A percentile compares a stretch with the other conserved stretches of the same genome.
Conservation (phyloP, 2,888 invertebrate genomes). For the Mythimna lalbum region DNA sequence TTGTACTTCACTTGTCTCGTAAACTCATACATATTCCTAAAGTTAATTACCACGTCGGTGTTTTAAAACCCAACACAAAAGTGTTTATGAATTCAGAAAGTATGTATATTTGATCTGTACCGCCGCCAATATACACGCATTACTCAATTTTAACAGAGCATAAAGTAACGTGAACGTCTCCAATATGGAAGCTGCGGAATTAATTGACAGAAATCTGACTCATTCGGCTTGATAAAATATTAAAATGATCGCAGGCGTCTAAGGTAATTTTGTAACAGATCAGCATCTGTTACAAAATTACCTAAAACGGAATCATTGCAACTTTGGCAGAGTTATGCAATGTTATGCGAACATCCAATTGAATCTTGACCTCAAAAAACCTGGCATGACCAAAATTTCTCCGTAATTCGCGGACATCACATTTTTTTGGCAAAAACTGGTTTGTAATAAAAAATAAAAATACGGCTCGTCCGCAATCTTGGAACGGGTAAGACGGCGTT, state of each 20-base stretch:
- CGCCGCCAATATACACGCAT: constrained; percentile 53
- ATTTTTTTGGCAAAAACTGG: constrained; percentile 31
- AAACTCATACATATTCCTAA: constrained; percentile 12
- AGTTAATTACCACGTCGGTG: constrained; percentile 18
- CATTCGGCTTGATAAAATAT: background rate
- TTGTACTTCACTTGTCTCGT: background rate
- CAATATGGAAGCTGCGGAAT: constrained; percentile 20
- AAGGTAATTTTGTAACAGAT: too few relatives aligned
- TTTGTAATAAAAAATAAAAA: constrained; percentile 34
- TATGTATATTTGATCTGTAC: constrained; percentile 52
- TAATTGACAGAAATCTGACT: constrained; percentile 25
- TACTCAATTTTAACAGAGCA: constrained; percentile 61
- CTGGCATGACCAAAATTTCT: constrained; percentile 42
- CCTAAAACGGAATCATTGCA: background rate
- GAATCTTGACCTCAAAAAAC: constrained; percentile 29
- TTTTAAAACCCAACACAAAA: constrained; percentile 38
- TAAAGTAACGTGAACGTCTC: constrained; percentile 45
- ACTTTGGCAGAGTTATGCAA: constrained; percentile 11
- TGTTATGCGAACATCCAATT: constrained; percentile 7
- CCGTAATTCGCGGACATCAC: constrained; percentile 12
- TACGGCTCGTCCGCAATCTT: background rate
- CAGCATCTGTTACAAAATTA: constrained; percentile 9
- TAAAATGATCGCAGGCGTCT: background rate
- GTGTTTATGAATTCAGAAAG: constrained; percentile 55
- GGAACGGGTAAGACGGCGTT: constrained; percentile 30